phyloP scores from a whole-genome alignment of 1,140 invertebrate genomes.

The Coptotermes formosanus region DNA sequence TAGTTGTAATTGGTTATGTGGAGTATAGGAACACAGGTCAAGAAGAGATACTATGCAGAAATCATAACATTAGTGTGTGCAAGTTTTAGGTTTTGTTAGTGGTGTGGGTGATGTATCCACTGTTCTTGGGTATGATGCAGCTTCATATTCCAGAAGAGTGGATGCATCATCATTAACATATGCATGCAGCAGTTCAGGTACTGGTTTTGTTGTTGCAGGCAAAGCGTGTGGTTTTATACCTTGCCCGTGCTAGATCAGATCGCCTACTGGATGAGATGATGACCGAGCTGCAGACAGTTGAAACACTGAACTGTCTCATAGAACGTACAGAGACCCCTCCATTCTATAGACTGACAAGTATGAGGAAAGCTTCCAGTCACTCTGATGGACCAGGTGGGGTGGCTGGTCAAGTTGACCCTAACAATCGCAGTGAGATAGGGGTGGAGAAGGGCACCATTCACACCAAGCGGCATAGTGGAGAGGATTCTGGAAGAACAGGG shows the following conservation, averaged over 20 bases:
- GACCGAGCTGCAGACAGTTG: slow-evolving; percentile 93
- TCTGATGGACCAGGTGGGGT: slow-evolving; percentile 59
- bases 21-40: no score
- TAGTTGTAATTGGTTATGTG: no score
- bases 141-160: no score
- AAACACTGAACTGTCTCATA: slow-evolving; percentile 91
- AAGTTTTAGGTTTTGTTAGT: no score
- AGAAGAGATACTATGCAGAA: no score
- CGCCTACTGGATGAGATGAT: slow-evolving; percentile 94
- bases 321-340: slow-evolving; percentile 96
- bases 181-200: no score
- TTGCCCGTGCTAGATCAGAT: slow-evolving; percentile 86
- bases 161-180: no score
- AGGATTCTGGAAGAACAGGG: slow-evolving; percentile 68
- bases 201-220: slow-evolving; percentile 58
- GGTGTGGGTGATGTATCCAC: no score
- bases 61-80: no score
- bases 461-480: slow-evolving; percentile 92
- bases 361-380: slow-evolving; percentile 86
- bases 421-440: slow-evolving; percentile 50
- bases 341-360: slow-evolving; percentile 89
- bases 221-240: slow-evolving; percentile 90
- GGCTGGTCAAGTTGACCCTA: slow-evolving; percentile 43
- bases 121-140: no score
- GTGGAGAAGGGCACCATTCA: slow-evolving; percentile 93